These are phyloP conservation scores for Tipula confusa DNA, from an alignment of 2,888 invertebrate species.

Conservation along the genomic window DNA sequence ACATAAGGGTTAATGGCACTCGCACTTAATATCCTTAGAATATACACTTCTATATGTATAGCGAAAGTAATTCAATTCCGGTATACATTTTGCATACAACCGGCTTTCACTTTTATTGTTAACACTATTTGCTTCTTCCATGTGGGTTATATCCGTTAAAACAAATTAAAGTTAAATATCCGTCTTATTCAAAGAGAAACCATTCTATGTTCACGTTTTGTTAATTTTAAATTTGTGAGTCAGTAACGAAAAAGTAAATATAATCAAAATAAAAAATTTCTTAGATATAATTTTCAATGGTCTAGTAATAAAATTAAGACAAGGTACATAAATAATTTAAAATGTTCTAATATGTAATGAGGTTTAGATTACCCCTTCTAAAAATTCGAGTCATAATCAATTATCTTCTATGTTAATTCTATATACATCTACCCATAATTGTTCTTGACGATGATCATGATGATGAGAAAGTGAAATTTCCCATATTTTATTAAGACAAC, in stretches of 20 bases:
- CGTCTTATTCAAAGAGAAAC: background rate
- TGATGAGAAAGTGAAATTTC: conserved; percentile 12
- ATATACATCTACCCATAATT: background rate
- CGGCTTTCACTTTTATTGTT: conserved; percentile 3
- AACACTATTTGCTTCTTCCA: background rate
- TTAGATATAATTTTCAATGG: background rate
- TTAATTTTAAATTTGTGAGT: background rate
- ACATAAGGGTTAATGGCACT: too few relatives aligned
- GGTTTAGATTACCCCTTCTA: background rate
- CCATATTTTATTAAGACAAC: background rate
- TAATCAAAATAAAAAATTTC: background rate
- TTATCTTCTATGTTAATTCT: background rate
- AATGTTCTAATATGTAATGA: background rate
- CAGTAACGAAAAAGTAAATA: background rate
- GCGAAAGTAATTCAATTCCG: background rate
- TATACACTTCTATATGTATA: background rate
- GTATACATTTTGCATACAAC: background rate
- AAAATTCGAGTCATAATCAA: background rate
- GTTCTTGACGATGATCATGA: background rate
- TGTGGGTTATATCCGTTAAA: conserved; percentile 25
- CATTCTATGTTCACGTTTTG: background rate
- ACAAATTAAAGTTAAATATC: background rate
- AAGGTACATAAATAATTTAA: too few relatives aligned
- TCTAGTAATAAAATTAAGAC: background rate
- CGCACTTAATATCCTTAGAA: background rate